These are phyloP conservation scores for Cinclus mexicanus DNA, from an alignment of 2,113 vertebrate genomes.

Conservation along the genomic window DNA sequence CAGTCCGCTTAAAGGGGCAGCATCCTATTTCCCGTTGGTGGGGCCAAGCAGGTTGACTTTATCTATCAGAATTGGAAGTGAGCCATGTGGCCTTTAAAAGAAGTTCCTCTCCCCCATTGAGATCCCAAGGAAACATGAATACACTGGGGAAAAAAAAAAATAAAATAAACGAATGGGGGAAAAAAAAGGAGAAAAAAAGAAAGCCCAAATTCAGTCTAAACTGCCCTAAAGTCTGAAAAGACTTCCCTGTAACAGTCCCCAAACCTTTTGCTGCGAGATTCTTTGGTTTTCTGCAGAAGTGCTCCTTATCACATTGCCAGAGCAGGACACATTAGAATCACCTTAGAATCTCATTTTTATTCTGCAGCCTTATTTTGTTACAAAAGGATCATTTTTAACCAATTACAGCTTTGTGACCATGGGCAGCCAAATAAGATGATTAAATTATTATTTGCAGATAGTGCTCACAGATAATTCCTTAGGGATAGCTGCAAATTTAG, in stretches of 20 bases:
- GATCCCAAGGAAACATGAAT: neutral
- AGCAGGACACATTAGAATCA: constrained; percentile 19
- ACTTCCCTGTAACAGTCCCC: neutral
- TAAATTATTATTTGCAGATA: constrained; percentile 58
- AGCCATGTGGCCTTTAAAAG: constrained; percentile 48
- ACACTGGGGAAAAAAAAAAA: neutral
- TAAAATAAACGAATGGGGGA: neutral
- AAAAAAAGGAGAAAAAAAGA: neutral
- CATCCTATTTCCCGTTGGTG: constrained; percentile 50
- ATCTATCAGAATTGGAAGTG: constrained; percentile 45
- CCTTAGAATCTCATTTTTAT: constrained; percentile 29
- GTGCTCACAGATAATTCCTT: constrained; percentile 19
- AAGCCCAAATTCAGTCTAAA: neutral
- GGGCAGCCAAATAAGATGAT: constrained; percentile 50
- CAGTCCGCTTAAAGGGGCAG: constrained; percentile 57
- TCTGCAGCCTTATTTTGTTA: constrained; percentile 36
- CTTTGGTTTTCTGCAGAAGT: neutral
- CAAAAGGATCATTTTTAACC: constrained; percentile 56
- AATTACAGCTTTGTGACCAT: constrained; percentile 41
- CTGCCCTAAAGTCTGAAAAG: neutral
- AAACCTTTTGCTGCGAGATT: neutral
- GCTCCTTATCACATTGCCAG: constrained; percentile 1
- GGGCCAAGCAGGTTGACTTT: constrained; percentile 57
- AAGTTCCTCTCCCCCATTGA: neutral
- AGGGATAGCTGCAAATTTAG: neutral